Evolutionary conservation across 1,140 invertebrate genomes (phyloP).

Genomic region (Micrasema longulum): DNA sequence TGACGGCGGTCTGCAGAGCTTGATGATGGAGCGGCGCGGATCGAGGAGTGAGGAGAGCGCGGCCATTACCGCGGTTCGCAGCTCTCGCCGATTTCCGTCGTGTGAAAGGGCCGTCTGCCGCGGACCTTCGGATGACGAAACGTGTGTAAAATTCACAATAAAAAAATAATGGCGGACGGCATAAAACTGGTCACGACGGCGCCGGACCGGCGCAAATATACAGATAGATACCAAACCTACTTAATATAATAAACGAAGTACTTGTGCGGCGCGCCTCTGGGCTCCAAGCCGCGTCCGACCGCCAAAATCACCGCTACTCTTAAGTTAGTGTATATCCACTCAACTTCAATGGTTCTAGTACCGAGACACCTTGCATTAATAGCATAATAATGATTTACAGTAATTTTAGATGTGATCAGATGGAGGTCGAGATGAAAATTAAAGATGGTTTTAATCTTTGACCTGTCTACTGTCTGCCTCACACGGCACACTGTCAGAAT

Average conservation of each 20-base stretch:
- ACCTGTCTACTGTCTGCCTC: no score
- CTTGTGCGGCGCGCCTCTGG: slow-evolving; percentile 1
- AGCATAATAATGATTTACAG: slow-evolving; percentile 3
- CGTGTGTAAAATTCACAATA: slow-evolving; percentile 42
- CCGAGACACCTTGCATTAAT: background rate
- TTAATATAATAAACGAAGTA: no score
- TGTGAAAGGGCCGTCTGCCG: slow-evolving; percentile 36
- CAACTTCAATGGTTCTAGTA: no score
- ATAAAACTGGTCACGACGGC: slow-evolving; percentile 42
- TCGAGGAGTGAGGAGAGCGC: background rate
- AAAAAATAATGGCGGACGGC: slow-evolving; percentile 42
- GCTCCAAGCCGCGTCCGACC: no score
- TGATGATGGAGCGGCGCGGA: no score
- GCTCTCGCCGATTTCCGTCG: slow-evolving; percentile 13
- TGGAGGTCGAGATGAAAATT: background rate
- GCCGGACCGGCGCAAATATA: slow-evolving; percentile 13
- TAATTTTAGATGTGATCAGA: background rate
- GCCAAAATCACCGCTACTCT: background rate
- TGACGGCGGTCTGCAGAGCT: no score
- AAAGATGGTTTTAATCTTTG: no score
- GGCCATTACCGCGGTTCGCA: background rate
- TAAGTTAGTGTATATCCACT: background rate
- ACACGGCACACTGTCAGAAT: no score
- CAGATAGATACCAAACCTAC: no score
- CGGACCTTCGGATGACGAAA: slow-evolving; percentile 44